Conservation (phyloP, 2,797 vertebrate genomes). For the Scomberomorus guttatus region DNA sequence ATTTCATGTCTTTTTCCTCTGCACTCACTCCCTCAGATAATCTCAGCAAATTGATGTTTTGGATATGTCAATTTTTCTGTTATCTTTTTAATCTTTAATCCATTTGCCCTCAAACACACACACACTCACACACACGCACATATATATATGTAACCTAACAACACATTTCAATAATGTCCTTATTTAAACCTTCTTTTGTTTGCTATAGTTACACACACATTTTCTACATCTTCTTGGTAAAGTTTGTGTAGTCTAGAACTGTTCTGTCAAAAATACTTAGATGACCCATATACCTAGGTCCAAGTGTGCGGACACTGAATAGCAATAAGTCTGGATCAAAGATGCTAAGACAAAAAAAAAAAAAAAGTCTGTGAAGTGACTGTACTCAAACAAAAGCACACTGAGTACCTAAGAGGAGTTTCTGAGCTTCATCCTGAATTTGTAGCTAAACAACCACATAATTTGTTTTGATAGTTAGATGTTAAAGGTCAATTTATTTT, state of each 20-base stretch:
- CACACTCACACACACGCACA: too few relatives aligned
- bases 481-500: slow-evolving; percentile 34
- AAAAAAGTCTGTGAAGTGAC: neutral
- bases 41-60: slow-evolving; percentile 10
- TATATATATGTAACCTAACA: too few relatives aligned
- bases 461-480: slow-evolving; percentile 26
- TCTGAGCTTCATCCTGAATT: neutral
- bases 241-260: neutral
- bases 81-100: slow-evolving; percentile 35
- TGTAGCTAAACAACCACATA: neutral
- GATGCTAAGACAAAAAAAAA: neutral
- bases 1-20: slow-evolving; percentile 40
- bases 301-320: slow-evolving; percentile 10
- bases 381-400: neutral
- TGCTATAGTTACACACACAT: neutral
- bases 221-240: neutral
- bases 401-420: neutral
- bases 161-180: neutral
- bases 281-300: slow-evolving; percentile 2
- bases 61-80: slow-evolving; percentile 16
- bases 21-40: slow-evolving; percentile 9
- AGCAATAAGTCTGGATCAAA: slow-evolving; percentile 1
- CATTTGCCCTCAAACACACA: neutral
- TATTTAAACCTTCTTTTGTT: neutral
- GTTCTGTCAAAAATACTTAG: slow-evolving; percentile 14